Conservation (phyloP, 2,113 vertebrate species). For the Bufo bufo region DNA sequence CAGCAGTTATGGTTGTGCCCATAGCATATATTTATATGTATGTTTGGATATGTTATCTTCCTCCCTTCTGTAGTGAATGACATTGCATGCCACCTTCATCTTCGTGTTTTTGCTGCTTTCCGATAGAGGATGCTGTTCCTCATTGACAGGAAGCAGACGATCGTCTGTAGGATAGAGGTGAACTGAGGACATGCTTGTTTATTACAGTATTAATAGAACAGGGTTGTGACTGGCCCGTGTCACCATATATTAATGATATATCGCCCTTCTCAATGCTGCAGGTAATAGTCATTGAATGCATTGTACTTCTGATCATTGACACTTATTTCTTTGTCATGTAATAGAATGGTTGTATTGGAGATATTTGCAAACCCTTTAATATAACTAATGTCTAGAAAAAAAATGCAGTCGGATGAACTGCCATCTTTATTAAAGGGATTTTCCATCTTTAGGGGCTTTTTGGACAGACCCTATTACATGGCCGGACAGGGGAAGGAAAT, state of each 20-base stretch:
- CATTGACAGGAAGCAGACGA: constrained; percentile 10
- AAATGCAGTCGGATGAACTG: neutral
- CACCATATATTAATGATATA: neutral
- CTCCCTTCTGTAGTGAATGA: neutral
- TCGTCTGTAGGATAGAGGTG: constrained; percentile 34
- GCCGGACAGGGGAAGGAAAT: too few relatives aligned
- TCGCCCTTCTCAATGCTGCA: neutral
- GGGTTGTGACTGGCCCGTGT: neutral
- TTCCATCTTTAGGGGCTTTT: too few relatives aligned
- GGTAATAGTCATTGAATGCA: neutral
- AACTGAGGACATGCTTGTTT: constrained; percentile 41
- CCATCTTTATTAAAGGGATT: neutral
- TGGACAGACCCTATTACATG: too few relatives aligned
- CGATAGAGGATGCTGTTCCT: constrained; percentile 19
- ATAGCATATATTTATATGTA: neutral
- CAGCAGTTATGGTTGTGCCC: neutral
- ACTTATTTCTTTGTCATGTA: neutral
- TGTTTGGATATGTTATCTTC: neutral
- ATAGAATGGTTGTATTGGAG: neutral
- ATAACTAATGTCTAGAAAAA: neutral
- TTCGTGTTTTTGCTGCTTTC: neutral
- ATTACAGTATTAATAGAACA: constrained; percentile 23
- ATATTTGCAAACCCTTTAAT: neutral
- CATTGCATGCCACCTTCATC: constrained; percentile 11
- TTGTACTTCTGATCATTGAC: neutral